Conservation (phyloP, 2,888 invertebrate genomes). For the Macrostomum cliftonense region DNA sequence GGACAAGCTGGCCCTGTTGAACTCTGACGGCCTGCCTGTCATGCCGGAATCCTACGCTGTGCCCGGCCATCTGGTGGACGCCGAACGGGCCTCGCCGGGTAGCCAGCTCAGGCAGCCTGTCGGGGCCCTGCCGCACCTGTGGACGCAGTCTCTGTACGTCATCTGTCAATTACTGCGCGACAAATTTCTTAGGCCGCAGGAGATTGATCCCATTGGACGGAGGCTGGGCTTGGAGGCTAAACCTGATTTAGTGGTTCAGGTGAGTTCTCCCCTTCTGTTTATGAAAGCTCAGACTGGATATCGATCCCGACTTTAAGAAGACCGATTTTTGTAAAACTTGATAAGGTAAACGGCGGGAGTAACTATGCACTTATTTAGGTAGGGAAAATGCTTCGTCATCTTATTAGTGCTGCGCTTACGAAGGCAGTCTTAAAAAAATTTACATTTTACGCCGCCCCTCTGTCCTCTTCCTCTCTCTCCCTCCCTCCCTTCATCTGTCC, state of each 20-base stretch:
- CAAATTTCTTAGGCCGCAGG: constrained; percentile 87
- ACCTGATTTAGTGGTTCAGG: constrained; percentile 95
- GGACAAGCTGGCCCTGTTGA: constrained; percentile 24
- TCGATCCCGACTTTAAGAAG: no score
- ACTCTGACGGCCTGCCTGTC: constrained; percentile 32
- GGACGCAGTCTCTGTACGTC: constrained; percentile 94
- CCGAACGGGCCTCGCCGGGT: constrained; percentile 75
- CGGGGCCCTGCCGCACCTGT: constrained; percentile 80
- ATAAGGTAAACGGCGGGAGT: no score
- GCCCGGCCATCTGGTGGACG: constrained; percentile 48
- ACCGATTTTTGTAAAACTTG: no score
- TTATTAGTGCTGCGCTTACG: no score
- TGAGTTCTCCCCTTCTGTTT: no score
- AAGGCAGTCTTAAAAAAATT: no score
- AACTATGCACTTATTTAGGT: no score
- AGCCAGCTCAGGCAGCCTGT: constrained; percentile 64
- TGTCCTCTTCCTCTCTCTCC: no score
- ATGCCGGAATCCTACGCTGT: constrained; percentile 86
- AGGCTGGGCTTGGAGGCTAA: constrained; percentile 78
- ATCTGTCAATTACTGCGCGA: constrained; percentile 71
- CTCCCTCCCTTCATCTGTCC: no score
- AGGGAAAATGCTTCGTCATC: no score
- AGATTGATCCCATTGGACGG: constrained; percentile 86
- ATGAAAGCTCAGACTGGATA: no score
- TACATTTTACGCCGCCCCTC: no score